Percentiles rank a stretch among this genome's conserved stretches.
Evolutionary conservation across 2,797 vertebrate genomes (phyloP).

Genomic region (Naso thynnoides): DNA sequence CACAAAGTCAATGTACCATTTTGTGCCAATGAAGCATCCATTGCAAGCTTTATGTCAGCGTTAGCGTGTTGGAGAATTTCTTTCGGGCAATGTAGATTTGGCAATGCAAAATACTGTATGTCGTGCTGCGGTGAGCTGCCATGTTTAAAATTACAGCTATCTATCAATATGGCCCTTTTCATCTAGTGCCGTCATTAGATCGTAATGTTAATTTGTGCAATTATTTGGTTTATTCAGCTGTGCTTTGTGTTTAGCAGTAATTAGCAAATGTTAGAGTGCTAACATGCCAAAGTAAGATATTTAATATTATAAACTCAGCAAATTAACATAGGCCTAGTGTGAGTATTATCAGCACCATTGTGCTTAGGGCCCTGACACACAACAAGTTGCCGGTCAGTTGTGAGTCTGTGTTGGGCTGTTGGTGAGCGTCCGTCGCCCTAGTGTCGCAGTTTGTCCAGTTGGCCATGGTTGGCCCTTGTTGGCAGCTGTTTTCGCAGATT

Average conservation of each 20-base stretch:
- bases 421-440: too few species aligned
- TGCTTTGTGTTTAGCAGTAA: not conserved
- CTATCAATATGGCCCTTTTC: not conserved
- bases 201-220: not conserved
- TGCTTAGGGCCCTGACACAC: too few species aligned
- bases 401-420: too few species aligned
- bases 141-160: not conserved
- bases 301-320: too few species aligned
- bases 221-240: not conserved
- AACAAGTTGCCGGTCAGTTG: too few species aligned
- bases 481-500: too few species aligned
- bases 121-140: not conserved
- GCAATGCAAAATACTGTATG: not conserved
- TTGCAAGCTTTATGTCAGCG: constrained; percentile 21
- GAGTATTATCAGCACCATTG: too few species aligned
- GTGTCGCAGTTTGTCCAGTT: too few species aligned
- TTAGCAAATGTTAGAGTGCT: not conserved
- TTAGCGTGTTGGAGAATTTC: constrained; percentile 8
- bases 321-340: too few species aligned
- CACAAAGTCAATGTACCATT: constrained; percentile 12
- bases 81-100: not conserved
- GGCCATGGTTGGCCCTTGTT: too few species aligned
- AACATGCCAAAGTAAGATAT: not conserved
- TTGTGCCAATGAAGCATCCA: constrained; percentile 16
- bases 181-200: not conserved